These are phyloP conservation scores for Sebastes taczanowskii DNA, from an alignment of 2,797 vertebrate genomes.

Conservation along the genomic window DNA sequence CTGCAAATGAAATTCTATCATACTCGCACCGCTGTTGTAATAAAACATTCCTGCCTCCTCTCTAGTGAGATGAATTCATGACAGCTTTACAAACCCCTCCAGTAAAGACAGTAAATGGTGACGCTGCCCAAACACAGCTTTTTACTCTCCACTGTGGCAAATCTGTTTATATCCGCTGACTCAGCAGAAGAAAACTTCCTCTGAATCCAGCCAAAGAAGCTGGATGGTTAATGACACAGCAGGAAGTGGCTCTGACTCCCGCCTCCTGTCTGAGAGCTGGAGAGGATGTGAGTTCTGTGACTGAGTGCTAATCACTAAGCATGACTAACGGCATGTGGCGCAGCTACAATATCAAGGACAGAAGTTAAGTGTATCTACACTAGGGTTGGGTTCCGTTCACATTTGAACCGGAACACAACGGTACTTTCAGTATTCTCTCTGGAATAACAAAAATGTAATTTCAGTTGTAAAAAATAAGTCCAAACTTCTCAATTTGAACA, in stretches of 20 bases:
- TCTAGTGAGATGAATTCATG: slow-evolving; percentile 22
- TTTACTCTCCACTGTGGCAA: slow-evolving; percentile 13
- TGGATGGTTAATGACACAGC: slow-evolving; percentile 72
- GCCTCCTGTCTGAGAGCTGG: slow-evolving; percentile 72
- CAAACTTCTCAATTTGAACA: too few species aligned
- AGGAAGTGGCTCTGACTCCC: slow-evolving; percentile 77
- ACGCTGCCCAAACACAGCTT: slow-evolving; percentile 9
- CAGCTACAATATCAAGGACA: not conserved
- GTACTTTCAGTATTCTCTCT: too few species aligned
- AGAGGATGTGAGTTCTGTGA: slow-evolving; percentile 60
- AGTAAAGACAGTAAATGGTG: not conserved
- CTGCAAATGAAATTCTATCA: slow-evolving; percentile 58
- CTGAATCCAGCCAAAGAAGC: slow-evolving; percentile 52
- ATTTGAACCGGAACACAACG: too few species aligned
- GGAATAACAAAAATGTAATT: too few species aligned
- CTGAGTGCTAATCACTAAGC: slow-evolving; percentile 40
- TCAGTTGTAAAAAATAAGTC: too few species aligned
- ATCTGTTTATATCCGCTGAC: slow-evolving; percentile 53
- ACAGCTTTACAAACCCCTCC: slow-evolving; percentile 8
- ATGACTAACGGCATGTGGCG: slow-evolving; percentile 50
- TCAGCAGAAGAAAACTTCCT: slow-evolving; percentile 71
- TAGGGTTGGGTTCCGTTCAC: too few species aligned
- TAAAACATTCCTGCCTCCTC: slow-evolving; percentile 53
- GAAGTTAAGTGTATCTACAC: not conserved
- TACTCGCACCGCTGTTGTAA: slow-evolving; percentile 32